phyloP scores from a whole-genome alignment of 37 sponge, comb jelly and placozoan genomes.

The Oscarella lobularis region DNA sequence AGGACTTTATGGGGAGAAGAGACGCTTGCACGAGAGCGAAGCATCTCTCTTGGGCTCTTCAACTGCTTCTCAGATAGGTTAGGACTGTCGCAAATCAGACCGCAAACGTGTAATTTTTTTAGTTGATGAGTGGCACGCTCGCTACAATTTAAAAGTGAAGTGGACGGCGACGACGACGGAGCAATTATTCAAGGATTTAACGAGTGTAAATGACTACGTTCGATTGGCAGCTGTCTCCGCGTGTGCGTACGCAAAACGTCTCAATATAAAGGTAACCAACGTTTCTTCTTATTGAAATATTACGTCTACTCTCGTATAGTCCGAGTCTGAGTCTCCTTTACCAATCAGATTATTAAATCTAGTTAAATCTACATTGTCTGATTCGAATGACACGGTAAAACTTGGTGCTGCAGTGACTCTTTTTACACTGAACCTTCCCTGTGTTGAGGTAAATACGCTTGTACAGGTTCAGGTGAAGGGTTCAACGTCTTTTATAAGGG shows the following conservation, averaged over 20 bases:
- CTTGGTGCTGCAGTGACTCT: neutral
- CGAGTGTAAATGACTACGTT: neutral
- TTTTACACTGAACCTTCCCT: neutral
- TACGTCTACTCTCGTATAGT: neutral
- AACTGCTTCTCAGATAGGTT: too few relatives aligned
- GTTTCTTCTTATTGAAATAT: too few relatives aligned
- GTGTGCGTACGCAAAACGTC: neutral
- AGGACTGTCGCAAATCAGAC: too few relatives aligned
- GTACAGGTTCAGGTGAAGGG: too few relatives aligned
- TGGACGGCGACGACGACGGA: neutral
- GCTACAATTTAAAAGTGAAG: neutral
- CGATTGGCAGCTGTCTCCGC: neutral
- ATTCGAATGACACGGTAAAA: neutral
- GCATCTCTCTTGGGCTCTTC: too few relatives aligned
- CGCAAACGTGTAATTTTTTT: neutral
- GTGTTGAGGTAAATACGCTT: neutral
- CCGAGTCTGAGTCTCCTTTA: neutral
- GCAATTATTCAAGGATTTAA: neutral
- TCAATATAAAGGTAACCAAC: too few relatives aligned
- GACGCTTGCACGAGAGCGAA: too few relatives aligned
- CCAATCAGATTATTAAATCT: neutral
- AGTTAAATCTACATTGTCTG: neutral
- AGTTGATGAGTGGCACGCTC: neutral
- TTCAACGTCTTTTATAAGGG: too few relatives aligned
- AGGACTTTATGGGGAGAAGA: too few relatives aligned